Evolutionary conservation across 2,113 vertebrate genomes (phyloP).

Genomic region (Carassius gibelio): DNA sequence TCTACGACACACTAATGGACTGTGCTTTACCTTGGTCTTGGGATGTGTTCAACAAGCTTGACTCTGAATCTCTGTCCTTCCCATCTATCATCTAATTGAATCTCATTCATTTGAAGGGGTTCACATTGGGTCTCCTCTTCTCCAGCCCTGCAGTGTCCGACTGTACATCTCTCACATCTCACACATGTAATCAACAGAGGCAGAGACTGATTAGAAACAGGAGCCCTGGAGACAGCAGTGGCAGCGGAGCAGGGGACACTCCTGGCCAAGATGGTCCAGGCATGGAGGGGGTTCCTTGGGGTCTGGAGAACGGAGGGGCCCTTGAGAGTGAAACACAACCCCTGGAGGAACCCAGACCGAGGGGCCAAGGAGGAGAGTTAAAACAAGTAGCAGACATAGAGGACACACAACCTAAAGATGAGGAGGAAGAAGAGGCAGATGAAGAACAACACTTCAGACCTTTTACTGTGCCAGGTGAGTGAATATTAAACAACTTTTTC

Average conservation of each 20-base stretch:
- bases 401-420: constrained; percentile 58
- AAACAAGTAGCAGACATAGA: constrained; percentile 37
- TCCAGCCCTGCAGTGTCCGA: background rate
- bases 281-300: constrained; percentile 53
- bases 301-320: constrained; percentile 66
- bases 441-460: constrained; percentile 70
- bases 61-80: background rate
- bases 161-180: background rate
- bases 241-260: constrained; percentile 54
- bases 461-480: constrained; percentile 71
- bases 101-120: background rate
- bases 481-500: background rate
- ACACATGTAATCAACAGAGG: constrained; percentile 64
- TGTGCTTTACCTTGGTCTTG: background rate
- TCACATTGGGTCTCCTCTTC: background rate
- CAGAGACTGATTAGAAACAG: constrained; percentile 74
- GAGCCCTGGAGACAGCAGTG: constrained; percentile 62
- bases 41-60: constrained; percentile 5
- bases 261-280: constrained; percentile 40
- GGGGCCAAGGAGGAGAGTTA: constrained; percentile 45
- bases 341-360: constrained; percentile 61
- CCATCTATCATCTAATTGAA: background rate
- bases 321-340: constrained; percentile 63
- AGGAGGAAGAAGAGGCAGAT: constrained; percentile 56
- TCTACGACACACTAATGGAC: background rate